A percentile compares a stretch with the other conserved stretches of the same genome.
Conservation (phyloP, 2,888 invertebrate genomes). For the Lasioglossum villosulum region DNA sequence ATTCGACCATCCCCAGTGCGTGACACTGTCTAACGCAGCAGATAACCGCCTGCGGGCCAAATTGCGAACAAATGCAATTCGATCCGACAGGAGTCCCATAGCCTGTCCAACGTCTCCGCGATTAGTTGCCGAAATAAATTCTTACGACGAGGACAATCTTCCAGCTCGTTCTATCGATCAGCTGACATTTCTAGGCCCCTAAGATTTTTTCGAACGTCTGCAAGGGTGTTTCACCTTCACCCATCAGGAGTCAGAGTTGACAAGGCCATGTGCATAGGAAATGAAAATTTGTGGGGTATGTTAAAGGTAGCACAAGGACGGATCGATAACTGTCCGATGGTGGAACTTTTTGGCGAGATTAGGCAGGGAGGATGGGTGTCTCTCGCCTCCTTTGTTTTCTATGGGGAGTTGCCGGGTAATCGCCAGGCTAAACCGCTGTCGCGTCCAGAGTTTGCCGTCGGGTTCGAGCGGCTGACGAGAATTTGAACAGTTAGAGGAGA, state of each 20-base stretch:
- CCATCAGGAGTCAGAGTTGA: not conserved
- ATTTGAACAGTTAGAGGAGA: slow-evolving; percentile 20
- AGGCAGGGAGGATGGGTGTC: not conserved
- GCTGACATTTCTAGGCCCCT: not conserved
- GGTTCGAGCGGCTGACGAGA: slow-evolving; percentile 39
- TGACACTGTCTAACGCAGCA: not conserved
- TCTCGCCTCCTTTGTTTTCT: not conserved
- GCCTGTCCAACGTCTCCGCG: not conserved
- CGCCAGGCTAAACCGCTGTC: slow-evolving; percentile 17
- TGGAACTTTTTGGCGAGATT: not conserved
- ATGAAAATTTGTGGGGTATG: not conserved
- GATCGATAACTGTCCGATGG: not conserved
- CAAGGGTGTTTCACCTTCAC: not conserved
- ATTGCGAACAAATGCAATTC: slow-evolving; percentile 2
- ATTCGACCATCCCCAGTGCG: not conserved
- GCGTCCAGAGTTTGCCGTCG: slow-evolving; percentile 18
- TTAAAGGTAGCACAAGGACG: not conserved
- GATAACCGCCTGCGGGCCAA: not conserved
- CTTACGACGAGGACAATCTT: not conserved
- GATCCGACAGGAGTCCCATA: not conserved
- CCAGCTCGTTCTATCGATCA: not conserved
- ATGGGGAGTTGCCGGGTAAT: not conserved
- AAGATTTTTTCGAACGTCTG: not conserved
- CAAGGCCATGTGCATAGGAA: not conserved
- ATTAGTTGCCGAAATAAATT: not conserved